Evolutionary conservation across 2,113 vertebrate species (phyloP), one percentile per base, ranked within the genome.

Genomic region (Pomatostomus ruficeps): DNA sequence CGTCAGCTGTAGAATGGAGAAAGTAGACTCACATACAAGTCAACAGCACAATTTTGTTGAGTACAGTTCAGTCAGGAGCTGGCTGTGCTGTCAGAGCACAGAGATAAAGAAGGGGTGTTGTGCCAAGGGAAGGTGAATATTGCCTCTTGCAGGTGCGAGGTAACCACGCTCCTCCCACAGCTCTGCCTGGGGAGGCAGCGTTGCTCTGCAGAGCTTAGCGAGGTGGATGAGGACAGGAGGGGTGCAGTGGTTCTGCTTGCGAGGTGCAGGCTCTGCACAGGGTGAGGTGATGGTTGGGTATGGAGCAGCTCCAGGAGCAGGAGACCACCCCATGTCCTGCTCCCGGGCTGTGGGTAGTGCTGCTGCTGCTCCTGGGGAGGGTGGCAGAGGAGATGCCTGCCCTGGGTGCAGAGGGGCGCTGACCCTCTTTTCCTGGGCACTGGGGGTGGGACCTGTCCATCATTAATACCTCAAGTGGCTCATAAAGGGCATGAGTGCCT

Each of bases 121-220:
- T 63, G 43, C 25, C 1, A 9, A 75, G 70, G 45, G 51, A 63
- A 81, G 48, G n/a, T 45, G 86, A 79, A 38, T 55, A 5, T 29
- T 40, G 29, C 10, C 21, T 66, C 67, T 38, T 15, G 23, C n/a
- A 33, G 19, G 58, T 2, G 11, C 38, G 14, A 40, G 38, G 31
- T 20, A 24, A 25, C 33, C 20, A 22, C 8, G 13, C 28, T 7
- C 35, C 59, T 42, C 29, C 51, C 18, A 0, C 10, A 43, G 59
- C 51, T 71, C 42, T 68, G 75, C 19, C 66, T 42, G 33, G 28
- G 20, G 38, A 42, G 58, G 71, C 25, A 42, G 35, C 0, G 0
- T 2, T 35, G 57, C 35, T 35, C 61, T 67, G 43, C 52, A 55
- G 66, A 54, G 36, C n/a, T 18, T 7, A 1, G 0, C 1, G 13